Evolutionary conservation across 2,888 invertebrate species (phyloP).

Genomic region (Latrodectus hesperus): DNA sequence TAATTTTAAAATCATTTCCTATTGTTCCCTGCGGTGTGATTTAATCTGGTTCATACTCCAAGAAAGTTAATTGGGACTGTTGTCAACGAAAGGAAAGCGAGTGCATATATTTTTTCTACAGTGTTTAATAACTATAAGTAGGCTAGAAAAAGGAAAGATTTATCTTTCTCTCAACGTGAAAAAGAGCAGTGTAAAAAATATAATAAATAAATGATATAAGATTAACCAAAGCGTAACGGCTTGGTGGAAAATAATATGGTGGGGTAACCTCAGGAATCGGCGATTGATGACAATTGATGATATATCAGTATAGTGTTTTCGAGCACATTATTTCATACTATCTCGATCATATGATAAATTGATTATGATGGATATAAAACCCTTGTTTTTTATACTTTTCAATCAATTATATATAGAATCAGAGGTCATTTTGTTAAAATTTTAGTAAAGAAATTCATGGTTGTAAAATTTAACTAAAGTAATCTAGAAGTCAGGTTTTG

Average conservation of each 20-base stretch:
- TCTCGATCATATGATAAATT: not conserved
- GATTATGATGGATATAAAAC: not conserved
- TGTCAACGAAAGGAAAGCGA: not conserved
- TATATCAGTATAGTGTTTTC: not conserved
- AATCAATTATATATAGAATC: too few relatives aligned
- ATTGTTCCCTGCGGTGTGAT: slow-evolving; percentile 37
- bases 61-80: slow-evolving; percentile 47
- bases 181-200: not conserved
- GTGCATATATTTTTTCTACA: not conserved
- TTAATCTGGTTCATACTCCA: slow-evolving; percentile 26
- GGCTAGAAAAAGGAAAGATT: not conserved
- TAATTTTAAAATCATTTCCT: not conserved
- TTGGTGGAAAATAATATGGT: not conserved
- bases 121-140: not conserved
- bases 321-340: not conserved
- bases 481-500: too few relatives aligned
- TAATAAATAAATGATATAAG: not conserved
- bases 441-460: too few relatives aligned
- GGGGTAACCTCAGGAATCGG: not conserved
- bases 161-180: not conserved
- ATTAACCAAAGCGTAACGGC: not conserved
- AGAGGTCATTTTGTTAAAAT: too few relatives aligned
- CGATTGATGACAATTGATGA: not conserved
- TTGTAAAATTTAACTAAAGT: too few relatives aligned
- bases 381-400: too few relatives aligned